Evolutionary conservation across 2,113 vertebrate genomes (phyloP).

Genomic region (Triplophysa siluroides): DNA sequence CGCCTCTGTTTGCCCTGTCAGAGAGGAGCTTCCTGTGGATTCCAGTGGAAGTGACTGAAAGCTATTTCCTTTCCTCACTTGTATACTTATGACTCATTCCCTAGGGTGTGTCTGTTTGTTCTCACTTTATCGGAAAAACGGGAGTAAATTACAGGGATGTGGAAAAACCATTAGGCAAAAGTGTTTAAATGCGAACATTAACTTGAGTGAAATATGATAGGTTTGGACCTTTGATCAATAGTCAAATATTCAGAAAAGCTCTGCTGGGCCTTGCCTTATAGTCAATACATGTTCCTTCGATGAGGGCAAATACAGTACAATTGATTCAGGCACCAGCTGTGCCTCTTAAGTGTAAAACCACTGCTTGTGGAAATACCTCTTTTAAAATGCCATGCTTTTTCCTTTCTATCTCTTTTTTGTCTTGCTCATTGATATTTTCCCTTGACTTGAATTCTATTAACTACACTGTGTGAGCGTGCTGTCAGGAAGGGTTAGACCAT

Average conservation of each 20-base stretch:
- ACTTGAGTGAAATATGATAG: conserved; percentile 65
- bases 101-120: conserved; percentile 17
- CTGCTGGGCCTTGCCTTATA: conserved; percentile 53
- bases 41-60: conserved; percentile 9
- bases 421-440: conserved; percentile 10
- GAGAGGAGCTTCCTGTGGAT: conserved; percentile 11
- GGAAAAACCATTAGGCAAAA: not conserved
- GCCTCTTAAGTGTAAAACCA: conserved; percentile 49
- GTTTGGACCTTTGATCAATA: conserved; percentile 61
- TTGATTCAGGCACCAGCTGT: conserved; percentile 56
- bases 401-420: conserved; percentile 38
- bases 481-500: not conserved
- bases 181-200: conserved; percentile 31
- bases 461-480: not conserved
- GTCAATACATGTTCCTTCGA: conserved; percentile 67
- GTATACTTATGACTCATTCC: conserved; percentile 31
- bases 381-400: conserved; percentile 54
- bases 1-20: not conserved
- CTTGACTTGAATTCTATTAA: conserved; percentile 24
- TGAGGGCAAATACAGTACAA: conserved; percentile 62
- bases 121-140: conserved; percentile 32
- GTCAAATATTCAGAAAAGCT: conserved; percentile 60
- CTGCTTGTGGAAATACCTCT: conserved; percentile 51
- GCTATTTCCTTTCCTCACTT: conserved; percentile 17
- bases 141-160: conserved; percentile 25